These are phyloP conservation scores for Malurus cyaneus DNA, from an alignment of 2,113 vertebrate species.

Conservation along the genomic window DNA sequence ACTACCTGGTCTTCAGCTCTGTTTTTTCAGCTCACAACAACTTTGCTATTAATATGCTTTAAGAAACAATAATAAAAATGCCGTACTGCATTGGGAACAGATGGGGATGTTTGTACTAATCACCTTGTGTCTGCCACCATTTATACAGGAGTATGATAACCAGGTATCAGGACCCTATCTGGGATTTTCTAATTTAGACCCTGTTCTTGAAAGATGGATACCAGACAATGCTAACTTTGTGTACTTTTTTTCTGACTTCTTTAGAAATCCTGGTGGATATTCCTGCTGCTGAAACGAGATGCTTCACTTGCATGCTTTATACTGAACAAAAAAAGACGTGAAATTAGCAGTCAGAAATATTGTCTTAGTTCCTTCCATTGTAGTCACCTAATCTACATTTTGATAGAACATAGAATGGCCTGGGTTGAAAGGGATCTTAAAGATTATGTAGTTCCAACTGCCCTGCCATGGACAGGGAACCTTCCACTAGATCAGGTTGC, in stretches of 20 bases:
- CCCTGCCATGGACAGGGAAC: background rate
- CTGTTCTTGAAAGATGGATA: background rate
- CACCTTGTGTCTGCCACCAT: conserved; percentile 27
- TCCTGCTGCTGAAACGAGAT: background rate
- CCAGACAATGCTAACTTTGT: background rate
- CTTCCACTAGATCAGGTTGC: background rate
- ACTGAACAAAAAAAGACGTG: background rate
- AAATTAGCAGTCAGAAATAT: background rate
- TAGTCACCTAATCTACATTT: background rate
- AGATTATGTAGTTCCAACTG: background rate
- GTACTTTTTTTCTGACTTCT: conserved; percentile 1
- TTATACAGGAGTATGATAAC: background rate
- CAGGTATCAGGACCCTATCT: conserved; percentile 48
- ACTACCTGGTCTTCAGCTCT: background rate
- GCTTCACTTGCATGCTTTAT: background rate
- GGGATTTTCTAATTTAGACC: conserved; percentile 26
- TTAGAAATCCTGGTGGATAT: background rate
- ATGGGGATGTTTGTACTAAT: conserved; percentile 47
- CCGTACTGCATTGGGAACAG: conserved; percentile 15
- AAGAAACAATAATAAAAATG: background rate
- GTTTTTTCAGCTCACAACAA: background rate
- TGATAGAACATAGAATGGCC: background rate
- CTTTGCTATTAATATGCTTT: background rate
- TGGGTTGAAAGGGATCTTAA: background rate
- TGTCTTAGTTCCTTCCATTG: background rate